phyloP scores from a whole-genome alignment of 2,113 vertebrate genomes.

The Eleginops maclovinus region DNA sequence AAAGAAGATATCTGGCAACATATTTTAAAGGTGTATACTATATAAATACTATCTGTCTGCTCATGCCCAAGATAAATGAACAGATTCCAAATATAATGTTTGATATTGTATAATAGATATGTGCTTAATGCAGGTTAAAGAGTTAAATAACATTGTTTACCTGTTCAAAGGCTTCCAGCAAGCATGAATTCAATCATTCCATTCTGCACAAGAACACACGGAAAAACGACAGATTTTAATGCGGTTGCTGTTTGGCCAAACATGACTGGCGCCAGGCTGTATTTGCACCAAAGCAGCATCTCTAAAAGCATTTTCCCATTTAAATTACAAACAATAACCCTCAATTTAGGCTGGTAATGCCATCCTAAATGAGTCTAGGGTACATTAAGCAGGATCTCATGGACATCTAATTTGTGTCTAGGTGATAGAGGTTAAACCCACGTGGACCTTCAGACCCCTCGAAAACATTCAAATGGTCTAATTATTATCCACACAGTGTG shows the following conservation, averaged over 20 bases:
- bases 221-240: not conserved
- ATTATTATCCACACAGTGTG: conserved; percentile 31
- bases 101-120: too few species aligned
- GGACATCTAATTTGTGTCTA: conserved; percentile 33
- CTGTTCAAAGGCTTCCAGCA: not conserved
- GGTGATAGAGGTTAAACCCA: conserved; percentile 31
- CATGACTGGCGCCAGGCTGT: not conserved
- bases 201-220: not conserved
- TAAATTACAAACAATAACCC: conserved; percentile 25
- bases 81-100: not conserved
- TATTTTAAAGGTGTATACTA: not conserved
- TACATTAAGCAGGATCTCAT: conserved; percentile 28
- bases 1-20: not conserved
- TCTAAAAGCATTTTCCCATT: not conserved
- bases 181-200: not conserved
- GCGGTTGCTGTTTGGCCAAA: not conserved
- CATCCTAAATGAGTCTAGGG: conserved; percentile 22
- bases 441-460: not conserved
- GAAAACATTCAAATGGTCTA: conserved; percentile 31
- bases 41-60: not conserved
- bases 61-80: not conserved
- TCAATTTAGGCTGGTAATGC: not conserved
- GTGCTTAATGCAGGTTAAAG: too few species aligned
- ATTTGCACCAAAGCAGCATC: not conserved
- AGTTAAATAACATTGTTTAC: too few species aligned